Evolutionary conservation across 2,797 vertebrate species (phyloP).

Genomic region (Ctenosaura bakeri): DNA sequence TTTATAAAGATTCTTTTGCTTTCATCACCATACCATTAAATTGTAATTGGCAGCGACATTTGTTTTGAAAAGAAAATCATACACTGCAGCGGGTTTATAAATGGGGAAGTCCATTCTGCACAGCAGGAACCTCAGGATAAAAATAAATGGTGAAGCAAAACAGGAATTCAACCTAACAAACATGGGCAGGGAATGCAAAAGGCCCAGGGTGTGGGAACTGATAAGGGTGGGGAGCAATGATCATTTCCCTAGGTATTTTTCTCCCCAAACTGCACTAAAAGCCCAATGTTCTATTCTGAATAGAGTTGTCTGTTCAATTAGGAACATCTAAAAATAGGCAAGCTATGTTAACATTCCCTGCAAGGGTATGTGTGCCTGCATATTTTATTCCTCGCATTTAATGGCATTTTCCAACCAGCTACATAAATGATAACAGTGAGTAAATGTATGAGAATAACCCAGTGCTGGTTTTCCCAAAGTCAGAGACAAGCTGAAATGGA

Average conservation of each 20-base stretch:
- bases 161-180: constrained; percentile 35
- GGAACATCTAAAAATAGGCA: constrained; percentile 39
- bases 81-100: neutral
- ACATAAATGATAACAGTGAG: constrained; percentile 1
- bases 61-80: constrained; percentile 23
- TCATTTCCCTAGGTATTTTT: constrained; percentile 4
- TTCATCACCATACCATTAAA: constrained; percentile 5
- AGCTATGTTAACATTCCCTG: constrained; percentile 26
- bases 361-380: constrained; percentile 1
- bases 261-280: neutral
- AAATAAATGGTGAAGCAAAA: constrained; percentile 39
- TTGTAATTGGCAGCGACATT: neutral
- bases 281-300: constrained; percentile 4
- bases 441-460: constrained; percentile 4
- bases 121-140: constrained; percentile 32
- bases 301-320: neutral
- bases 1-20: neutral
- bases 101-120: constrained; percentile 33
- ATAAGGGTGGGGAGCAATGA: neutral
- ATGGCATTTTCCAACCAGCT: constrained; percentile 25
- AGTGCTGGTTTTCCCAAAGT: neutral
- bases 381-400: constrained; percentile 23
- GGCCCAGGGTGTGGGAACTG: neutral
- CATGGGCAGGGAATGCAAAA: constrained; percentile 13
- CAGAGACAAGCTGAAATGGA: constrained; percentile 2